Base-by-base conservation (phyloP, 2,797 vertebrate species). In the Sebastes jordani region DNA sequence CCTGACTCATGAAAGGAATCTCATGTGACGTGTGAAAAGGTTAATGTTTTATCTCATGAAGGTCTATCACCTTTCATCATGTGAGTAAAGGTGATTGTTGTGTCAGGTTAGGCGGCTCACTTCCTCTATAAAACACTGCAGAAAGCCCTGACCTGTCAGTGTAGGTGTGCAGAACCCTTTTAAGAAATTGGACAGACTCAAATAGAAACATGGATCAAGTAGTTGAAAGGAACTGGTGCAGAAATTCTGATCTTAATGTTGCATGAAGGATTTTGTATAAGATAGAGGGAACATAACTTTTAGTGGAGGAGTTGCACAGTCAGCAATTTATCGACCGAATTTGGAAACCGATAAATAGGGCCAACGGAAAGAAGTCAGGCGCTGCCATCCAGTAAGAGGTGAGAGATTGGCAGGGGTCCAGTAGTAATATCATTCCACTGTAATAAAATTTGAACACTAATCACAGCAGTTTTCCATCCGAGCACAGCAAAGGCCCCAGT, bases 401-500 rank as follows among this genome's bases (percentile, higher is more conserved):
- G 56, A 76, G 25, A 29, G 59, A 58, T 29, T 66, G 78, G 63
- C 42, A 46, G 36, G 69, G 32, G 23, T 55, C 46, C 62, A 46
- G 29, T 7, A 4, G 18, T 72, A 22, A 56, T 22, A 32, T 61
- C 27, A 59, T 29, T 32, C n/a, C 29, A 27, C 54, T 65, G 20
- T 42, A 63, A 73, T 66, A 59, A 62, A 73, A 74, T 42, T 7
- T 54, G 11, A 80, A 25, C 25, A 30, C n/a, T 61, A 64, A 73
- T 70, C 32, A 13, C 62, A 59, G 49, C 55, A 64, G 62, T 23
- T 84, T 25, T 52, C 22, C n/a, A 7, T 58, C 23, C 2, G 34
- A 70, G 32, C 38, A 25, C 11, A 69, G 55, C 13, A 16, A 11
- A 81, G 7, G 18, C 13, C 11, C 29, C 46, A 4, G 46, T 71